Percentiles rank a stretch among this genome's conserved stretches.
Conservation (phyloP, 1,140 invertebrate genomes). For the Dendroctonus ponderosae region DNA sequence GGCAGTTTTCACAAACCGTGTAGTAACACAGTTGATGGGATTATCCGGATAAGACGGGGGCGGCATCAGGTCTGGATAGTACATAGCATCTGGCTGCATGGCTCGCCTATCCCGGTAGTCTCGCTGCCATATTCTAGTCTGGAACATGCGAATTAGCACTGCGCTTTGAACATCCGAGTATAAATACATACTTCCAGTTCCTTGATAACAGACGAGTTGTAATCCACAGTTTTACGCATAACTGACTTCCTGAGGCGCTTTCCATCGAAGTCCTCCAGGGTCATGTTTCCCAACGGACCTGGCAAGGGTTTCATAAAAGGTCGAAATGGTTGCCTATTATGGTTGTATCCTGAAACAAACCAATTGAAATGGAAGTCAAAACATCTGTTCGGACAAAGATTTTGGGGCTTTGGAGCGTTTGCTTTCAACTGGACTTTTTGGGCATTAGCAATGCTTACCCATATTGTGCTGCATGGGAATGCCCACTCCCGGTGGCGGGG, state of each 20-base stretch:
- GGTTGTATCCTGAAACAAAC: conserved; percentile 35
- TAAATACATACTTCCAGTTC: conserved; percentile 68
- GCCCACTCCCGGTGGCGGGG: conserved; percentile 18
- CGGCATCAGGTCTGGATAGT: conserved; percentile 83
- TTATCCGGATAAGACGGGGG: conserved; percentile 89
- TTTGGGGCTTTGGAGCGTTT: too few species aligned
- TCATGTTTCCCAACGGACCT: conserved; percentile 61
- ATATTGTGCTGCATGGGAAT: conserved; percentile 17
- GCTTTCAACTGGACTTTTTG: too few species aligned
- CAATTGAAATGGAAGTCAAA: too few species aligned
- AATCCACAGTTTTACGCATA: conserved; percentile 97
- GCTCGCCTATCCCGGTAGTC: conserved; percentile 83
- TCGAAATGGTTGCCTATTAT: conserved; percentile 50
- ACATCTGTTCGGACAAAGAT: too few species aligned
- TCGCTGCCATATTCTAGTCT: conserved; percentile 91
- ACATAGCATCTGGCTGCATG: conserved; percentile 89
- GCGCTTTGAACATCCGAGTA: background rate
- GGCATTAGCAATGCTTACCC: conserved; percentile 18
- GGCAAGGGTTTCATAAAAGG: conserved; percentile 58
- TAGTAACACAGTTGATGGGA: conserved; percentile 96
- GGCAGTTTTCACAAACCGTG: conserved; percentile 95
- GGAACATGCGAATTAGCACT: conserved; percentile 38
- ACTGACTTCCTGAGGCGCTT: conserved; percentile 94
- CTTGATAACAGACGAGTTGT: conserved; percentile 94
- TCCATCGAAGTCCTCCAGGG: conserved; percentile 89